Percentiles rank a stretch among this genome's conserved stretches.
phyloP scores from a whole-genome alignment of 2,888 invertebrate genomes.

The Euzetes globulus region DNA sequence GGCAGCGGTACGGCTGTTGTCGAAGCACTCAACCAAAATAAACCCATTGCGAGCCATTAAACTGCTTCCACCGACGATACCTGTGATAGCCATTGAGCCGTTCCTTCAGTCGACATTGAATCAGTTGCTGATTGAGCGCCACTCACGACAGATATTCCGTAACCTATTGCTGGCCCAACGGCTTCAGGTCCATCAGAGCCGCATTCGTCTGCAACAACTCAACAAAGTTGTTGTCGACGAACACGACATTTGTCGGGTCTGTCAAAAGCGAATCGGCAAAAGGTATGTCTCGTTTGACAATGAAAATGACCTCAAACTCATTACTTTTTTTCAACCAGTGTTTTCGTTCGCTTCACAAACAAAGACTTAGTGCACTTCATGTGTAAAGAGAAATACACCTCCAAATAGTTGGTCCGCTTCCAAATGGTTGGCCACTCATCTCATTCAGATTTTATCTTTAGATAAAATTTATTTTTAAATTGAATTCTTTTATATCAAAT shows the following conservation, averaged over 20 bases:
- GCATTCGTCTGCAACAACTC: constrained; percentile 66
- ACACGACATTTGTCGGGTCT: constrained; percentile 77
- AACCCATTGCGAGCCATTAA: constrained; percentile 63
- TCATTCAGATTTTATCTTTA: background rate
- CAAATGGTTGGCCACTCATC: background rate
- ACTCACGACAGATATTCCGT: constrained; percentile 68
- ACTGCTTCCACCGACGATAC: constrained; percentile 69
- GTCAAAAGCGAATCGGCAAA: constrained; percentile 86
- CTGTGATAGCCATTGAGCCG: constrained; percentile 59
- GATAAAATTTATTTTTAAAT: no score
- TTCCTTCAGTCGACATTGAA: constrained; percentile 64
- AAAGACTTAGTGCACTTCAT: constrained; percentile 88
- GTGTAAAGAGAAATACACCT: constrained; percentile 56
- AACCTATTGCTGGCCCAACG: constrained; percentile 77
- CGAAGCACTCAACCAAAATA: constrained; percentile 74
- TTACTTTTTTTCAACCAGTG: constrained; percentile 53
- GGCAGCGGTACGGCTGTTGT: constrained; percentile 68
- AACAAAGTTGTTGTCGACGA: constrained; percentile 76
- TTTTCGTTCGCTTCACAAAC: constrained; percentile 83
- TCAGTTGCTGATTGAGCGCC: constrained; percentile 65
- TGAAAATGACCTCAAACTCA: background rate
- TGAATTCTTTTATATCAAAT: no score
- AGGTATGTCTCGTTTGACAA: constrained; percentile 53
- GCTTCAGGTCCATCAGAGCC: constrained; percentile 69
- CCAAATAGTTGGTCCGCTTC: no score